phyloP scores from a whole-genome alignment of 2,797 vertebrate genomes.

The Sebastes cheni region DNA sequence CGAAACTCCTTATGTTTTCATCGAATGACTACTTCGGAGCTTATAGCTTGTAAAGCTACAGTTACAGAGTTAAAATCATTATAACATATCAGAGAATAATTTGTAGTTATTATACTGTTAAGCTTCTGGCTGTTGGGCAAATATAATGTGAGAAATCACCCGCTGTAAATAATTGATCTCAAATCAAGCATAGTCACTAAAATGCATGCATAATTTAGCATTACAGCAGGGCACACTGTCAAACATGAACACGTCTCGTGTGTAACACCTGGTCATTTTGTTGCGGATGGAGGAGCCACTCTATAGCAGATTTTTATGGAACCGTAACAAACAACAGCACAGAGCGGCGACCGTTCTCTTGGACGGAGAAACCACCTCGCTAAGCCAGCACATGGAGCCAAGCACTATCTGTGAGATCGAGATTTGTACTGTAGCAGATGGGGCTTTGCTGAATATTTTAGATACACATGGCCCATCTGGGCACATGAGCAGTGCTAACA shows the following conservation, averaged over 20 bases:
- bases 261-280: constrained; percentile 60
- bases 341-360: constrained; percentile 55
- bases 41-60: neutral
- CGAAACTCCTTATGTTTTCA: neutral
- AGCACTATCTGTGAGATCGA: constrained; percentile 50
- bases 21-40: neutral
- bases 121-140: constrained; percentile 7
- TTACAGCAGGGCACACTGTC: constrained; percentile 15
- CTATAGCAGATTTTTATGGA: constrained; percentile 59
- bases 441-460: constrained; percentile 72
- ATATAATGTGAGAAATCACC: constrained; percentile 11
- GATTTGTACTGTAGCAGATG: constrained; percentile 72
- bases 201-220: constrained; percentile 47
- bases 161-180: constrained; percentile 39
- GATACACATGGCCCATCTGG: constrained; percentile 65
- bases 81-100: constrained; percentile 2
- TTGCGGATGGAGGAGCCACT: constrained; percentile 32
- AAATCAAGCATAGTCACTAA: constrained; percentile 27
- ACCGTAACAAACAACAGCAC: constrained; percentile 62
- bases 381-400: constrained; percentile 68
- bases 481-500: constrained; percentile 31
- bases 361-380: constrained; percentile 49
- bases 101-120: neutral
- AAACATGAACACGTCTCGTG: constrained; percentile 32
- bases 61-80: neutral